Evolutionary conservation across 2,888 invertebrate genomes (phyloP).

Genomic region (Catocala fraxini): DNA sequence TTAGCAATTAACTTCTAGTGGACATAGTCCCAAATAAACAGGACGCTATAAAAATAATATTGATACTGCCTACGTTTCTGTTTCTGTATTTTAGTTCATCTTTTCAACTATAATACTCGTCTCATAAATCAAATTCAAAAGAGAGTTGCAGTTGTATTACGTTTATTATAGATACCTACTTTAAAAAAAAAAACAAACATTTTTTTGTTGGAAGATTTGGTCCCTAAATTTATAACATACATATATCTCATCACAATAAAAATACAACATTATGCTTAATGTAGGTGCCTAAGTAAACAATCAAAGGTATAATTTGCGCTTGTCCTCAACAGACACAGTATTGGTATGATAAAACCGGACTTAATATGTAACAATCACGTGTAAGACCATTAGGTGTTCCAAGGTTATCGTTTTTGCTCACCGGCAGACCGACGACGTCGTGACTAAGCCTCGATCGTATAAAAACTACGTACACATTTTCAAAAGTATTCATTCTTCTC

Average conservation of each 20-base stretch:
- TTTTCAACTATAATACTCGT: too few relatives aligned
- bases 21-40: not conserved
- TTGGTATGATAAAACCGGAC: slow-evolving; percentile 53
- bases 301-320: slow-evolving; percentile 18
- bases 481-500: slow-evolving; percentile 38
- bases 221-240: too few relatives aligned
- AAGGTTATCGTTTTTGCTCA: slow-evolving; percentile 79
- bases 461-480: slow-evolving; percentile 37
- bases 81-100: too few relatives aligned
- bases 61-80: too few relatives aligned
- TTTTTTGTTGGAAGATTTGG: too few relatives aligned
- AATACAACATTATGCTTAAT: not conserved
- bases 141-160: too few relatives aligned
- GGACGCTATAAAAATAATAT: too few relatives aligned
- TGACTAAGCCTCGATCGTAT: slow-evolving; percentile 67
- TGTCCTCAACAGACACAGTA: slow-evolving; percentile 30
- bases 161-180: too few relatives aligned
- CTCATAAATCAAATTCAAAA: too few relatives aligned
- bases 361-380: slow-evolving; percentile 73
- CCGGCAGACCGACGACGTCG: slow-evolving; percentile 50
- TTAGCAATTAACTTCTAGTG: not conserved
- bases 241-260: too few relatives aligned
- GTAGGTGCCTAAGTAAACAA: slow-evolving; percentile 9
- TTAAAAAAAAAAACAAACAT: too few relatives aligned
- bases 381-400: slow-evolving; percentile 68